Percentiles rank a stretch among this genome's conserved stretches.
Conservation (phyloP, 2,888 invertebrate species). For the Polia nebulosa region DNA sequence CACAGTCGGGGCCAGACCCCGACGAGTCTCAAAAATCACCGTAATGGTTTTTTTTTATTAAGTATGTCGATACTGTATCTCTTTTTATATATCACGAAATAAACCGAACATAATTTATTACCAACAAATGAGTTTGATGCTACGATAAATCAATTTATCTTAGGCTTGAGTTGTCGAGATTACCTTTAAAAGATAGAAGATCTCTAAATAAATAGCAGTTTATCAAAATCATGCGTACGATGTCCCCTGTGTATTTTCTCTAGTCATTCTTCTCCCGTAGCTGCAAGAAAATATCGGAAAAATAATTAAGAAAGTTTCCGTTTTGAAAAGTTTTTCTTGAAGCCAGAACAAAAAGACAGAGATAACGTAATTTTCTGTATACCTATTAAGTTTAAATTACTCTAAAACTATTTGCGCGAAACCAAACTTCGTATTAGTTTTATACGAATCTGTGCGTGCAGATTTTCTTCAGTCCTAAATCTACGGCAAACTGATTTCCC, state of each 20-base stretch:
- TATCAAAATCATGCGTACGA: conserved; percentile 10
- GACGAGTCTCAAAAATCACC: not conserved
- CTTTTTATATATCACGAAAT: not conserved
- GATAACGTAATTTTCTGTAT: not conserved
- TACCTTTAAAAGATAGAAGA: conserved; percentile 1
- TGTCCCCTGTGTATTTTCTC: not conserved
- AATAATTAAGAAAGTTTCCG: conserved; percentile 12
- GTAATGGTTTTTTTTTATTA: not conserved
- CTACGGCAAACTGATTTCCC: not conserved
- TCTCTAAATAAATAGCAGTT: conserved; percentile 2
- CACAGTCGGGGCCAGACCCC: too few relatives aligned
- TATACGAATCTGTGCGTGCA: not conserved
- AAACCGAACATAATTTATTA: not conserved
- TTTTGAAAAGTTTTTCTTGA: not conserved
- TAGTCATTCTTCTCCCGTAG: conserved; percentile 9
- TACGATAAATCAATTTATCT: not conserved
- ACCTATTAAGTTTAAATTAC: not conserved
- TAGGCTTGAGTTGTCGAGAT: conserved; percentile 1
- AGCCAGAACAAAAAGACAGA: not conserved
- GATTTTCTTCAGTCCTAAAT: not conserved
- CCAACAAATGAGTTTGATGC: not conserved
- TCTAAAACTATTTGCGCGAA: not conserved
- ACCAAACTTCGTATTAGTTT: too few relatives aligned
- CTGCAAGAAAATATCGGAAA: conserved; percentile 9
- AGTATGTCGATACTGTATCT: not conserved